These are phyloP conservation scores for Osmerus mordax DNA, from an alignment of 2,113 vertebrate genomes.

Conservation along the genomic window DNA sequence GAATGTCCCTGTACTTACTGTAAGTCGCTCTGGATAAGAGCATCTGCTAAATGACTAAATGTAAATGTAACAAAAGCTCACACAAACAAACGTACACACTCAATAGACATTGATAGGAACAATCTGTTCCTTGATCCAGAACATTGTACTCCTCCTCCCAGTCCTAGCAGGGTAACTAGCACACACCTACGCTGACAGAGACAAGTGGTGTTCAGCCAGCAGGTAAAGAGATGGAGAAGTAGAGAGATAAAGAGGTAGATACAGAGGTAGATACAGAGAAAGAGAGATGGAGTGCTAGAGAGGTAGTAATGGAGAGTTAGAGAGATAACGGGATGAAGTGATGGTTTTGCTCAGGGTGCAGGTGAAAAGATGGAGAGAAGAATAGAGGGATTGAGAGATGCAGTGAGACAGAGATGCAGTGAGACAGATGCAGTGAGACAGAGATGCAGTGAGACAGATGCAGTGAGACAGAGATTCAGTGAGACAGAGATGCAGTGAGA, in stretches of 20 bases:
- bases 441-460: too few species aligned
- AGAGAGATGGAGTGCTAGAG: neutral
- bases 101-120: neutral
- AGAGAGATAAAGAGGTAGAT: constrained; percentile 4
- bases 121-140: neutral
- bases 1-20: too few species aligned
- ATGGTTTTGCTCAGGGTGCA: too few species aligned
- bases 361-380: too few species aligned
- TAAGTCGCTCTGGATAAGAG: too few species aligned
- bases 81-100: neutral
- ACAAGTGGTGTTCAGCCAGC: neutral
- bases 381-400: too few species aligned
- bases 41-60: too few species aligned
- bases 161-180: neutral
- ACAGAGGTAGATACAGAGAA: neutral
- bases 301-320: neutral
- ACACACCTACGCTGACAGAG: neutral
- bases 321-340: neutral
- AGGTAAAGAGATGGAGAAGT: constrained; percentile 20
- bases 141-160: neutral
- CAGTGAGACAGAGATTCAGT: too few species aligned
- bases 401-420: neutral
- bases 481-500: neutral
- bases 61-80: neutral
- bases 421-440: too few species aligned